Base-by-base conservation (phyloP, 2,113 vertebrate species). In the Chamaea fasciata region DNA sequence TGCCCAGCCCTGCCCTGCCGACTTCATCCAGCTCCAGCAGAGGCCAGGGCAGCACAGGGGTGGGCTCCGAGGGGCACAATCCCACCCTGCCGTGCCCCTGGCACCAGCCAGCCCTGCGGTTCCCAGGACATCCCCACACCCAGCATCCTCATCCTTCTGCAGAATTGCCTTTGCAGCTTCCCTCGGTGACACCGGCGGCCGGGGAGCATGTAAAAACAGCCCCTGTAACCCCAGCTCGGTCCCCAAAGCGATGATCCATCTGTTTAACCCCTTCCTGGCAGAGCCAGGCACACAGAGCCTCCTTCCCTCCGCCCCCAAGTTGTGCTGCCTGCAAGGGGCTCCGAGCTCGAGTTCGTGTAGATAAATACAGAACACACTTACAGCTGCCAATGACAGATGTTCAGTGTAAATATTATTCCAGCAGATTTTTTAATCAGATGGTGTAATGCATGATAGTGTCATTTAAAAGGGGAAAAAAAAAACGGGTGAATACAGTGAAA, bases 361-460 rank as follows among this genome's bases (percentile, higher is more conserved):
- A 95, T 87, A 96, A 96, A 96, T 90, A 92, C 88, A 78, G 92
- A 95, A 84, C 86, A 81, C 84, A 84, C 96, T 95, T 95, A 95
- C 94, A 97, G 93, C 93, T 97, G 94, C 94, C 95, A 92, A 90
- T 95, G 92, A 94, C 94, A 96, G 95, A 95, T 96, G 94, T 96
- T 96, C 94, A 89, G 88, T 50, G 94, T 86, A 96, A 97, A 96
- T 96, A 96, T 92, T 96, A 93, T 95, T 92, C 94, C 93, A 52
- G 92, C 88, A 96, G 92, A 95, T 92, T 96, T 95, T 93, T 95
- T 96, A 97, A 96, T 95, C 95, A 96, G 95, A 96, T 96, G 95
- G 93, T 96, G 94, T 84, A 87, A 96, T 78, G 94, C 92, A 62
- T 75, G 86, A 93, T 81, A 96, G 86, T 92, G 88, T 95, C 83